Conservation (phyloP, 2,113 vertebrate genomes). For the Pollachius pollachius region DNA sequence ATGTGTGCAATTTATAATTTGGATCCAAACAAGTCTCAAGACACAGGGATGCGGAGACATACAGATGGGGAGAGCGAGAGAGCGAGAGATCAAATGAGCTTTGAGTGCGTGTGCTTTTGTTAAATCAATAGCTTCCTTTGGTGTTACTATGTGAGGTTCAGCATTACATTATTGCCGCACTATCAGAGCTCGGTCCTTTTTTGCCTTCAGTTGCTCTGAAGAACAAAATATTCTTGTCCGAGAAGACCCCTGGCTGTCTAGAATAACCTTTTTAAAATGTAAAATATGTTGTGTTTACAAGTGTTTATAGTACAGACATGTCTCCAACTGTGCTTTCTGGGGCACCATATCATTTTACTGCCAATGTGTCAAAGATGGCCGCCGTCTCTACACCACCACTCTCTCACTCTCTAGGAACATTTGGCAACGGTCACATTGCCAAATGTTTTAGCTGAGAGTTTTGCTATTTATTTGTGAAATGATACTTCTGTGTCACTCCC, state of each 20-base stretch:
- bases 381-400: constrained; percentile 14
- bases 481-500: no score
- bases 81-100: neutral
- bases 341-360: constrained; percentile 45
- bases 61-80: neutral
- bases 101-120: neutral
- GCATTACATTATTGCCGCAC: neutral
- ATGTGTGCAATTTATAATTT: no score
- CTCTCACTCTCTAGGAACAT: constrained; percentile 15
- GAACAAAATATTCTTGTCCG: neutral
- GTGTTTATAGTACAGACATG: constrained; percentile 18
- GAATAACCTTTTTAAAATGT: constrained; percentile 12
- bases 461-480: no score
- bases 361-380: constrained; percentile 35
- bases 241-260: constrained; percentile 9
- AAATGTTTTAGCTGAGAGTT: no score
- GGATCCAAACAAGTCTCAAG: no score
- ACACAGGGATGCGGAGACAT: no score
- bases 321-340: constrained; percentile 36
- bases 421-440: constrained; percentile 1
- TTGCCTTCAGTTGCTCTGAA: neutral
- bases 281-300: constrained; percentile 18
- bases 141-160: neutral
- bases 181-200: neutral
- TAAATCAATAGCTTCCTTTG: neutral